Evolutionary conservation across 2,797 vertebrate genomes (phyloP).

Genomic region (Morelia viridis): DNA sequence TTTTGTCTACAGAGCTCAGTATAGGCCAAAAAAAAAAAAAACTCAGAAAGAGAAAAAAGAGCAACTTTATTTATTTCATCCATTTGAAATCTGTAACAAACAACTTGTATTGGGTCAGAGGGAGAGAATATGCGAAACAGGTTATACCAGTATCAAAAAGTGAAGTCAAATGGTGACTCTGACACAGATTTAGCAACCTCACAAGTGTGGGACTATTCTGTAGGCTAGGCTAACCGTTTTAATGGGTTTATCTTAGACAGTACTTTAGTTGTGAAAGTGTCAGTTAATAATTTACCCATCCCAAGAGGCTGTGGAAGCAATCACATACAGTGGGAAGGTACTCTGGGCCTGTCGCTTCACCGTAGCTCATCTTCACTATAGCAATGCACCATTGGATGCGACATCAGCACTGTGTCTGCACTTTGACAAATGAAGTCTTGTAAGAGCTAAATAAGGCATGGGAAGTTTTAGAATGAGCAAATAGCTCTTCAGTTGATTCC

Average conservation of each 20-base stretch:
- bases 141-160: conserved; percentile 55
- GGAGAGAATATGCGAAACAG: conserved; percentile 36
- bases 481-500: conserved; percentile 63
- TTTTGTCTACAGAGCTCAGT: conserved; percentile 28
- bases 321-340: conserved; percentile 52
- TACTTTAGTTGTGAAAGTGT: conserved; percentile 76
- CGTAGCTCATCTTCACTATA: conserved; percentile 56
- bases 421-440: conserved; percentile 76
- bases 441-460: conserved; percentile 69
- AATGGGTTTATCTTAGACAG: conserved; percentile 83
- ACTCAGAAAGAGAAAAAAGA: conserved; percentile 17
- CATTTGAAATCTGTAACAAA: conserved; percentile 50
- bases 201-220: conserved; percentile 78
- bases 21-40: conserved; percentile 24
- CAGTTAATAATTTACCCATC: conserved; percentile 84
- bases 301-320: conserved; percentile 67
- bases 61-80: conserved; percentile 20
- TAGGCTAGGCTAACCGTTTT: conserved; percentile 82
- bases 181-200: conserved; percentile 80
- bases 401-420: conserved; percentile 67
- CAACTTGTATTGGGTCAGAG: conserved; percentile 21
- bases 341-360: conserved; percentile 53
- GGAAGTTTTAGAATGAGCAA: conserved; percentile 60
- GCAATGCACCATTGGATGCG: conserved; percentile 50
- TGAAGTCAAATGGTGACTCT: conserved; percentile 75